These are phyloP conservation scores for Argyrosomus japonicus DNA, from an alignment of 2,113 vertebrate genomes.

Conservation along the genomic window DNA sequence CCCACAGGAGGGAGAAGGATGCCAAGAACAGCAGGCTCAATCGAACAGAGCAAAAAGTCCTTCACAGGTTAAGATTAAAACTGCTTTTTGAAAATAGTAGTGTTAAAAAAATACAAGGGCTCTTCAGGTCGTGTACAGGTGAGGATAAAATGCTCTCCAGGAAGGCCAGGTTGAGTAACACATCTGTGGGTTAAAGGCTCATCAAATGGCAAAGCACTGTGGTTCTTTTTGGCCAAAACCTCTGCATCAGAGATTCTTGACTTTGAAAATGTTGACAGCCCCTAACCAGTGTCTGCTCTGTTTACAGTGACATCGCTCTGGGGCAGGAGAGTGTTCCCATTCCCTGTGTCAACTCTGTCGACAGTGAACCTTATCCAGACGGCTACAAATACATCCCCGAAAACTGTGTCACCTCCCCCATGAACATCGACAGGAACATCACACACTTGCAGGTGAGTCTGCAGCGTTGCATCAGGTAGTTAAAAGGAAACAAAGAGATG, in stretches of 20 bases:
- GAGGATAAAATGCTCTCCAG: neutral
- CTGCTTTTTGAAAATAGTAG: neutral
- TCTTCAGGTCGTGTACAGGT: neutral
- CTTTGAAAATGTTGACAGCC: neutral
- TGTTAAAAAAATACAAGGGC: neutral
- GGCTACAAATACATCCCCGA: constrained; percentile 96
- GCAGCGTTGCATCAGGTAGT: neutral
- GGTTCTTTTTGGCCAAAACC: neutral
- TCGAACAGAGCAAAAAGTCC: constrained; percentile 81
- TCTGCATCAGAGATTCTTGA: neutral
- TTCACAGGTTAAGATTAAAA: constrained; percentile 86
- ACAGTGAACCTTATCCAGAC: constrained; percentile 89
- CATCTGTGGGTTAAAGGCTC: neutral
- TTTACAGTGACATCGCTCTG: constrained; percentile 92
- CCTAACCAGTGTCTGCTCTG: constrained; percentile 6
- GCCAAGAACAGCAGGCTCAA: constrained; percentile 76
- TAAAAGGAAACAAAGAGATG: neutral
- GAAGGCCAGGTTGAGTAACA: neutral
- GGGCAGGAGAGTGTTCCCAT: constrained; percentile 94
- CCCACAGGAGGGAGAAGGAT: constrained; percentile 90
- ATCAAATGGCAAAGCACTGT: neutral
- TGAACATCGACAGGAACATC: constrained; percentile 98
- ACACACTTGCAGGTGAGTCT: constrained; percentile 93
- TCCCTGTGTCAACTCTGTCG: constrained; percentile 93
- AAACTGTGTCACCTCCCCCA: constrained; percentile 97